Base-by-base conservation (phyloP, 2,888 invertebrate species). In the Seladonia tumulorum region DNA sequence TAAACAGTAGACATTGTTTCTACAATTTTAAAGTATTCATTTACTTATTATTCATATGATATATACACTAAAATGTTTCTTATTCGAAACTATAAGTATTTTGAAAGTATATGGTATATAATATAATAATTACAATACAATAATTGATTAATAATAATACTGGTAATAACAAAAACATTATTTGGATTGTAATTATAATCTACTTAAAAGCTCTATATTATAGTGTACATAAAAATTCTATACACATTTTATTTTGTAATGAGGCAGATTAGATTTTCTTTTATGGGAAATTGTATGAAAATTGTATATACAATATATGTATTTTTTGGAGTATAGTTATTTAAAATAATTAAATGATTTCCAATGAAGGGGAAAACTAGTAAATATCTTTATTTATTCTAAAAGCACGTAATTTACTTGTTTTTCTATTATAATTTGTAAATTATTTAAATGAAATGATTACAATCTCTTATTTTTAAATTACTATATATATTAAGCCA, bases 121-220 rank as follows among this genome's bases (percentile, higher is more conserved):
- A 53, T n/a, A 72, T 57, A n/a, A 53, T n/a, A 72, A 73, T 45
- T 82, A 45, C 53, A 76, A 47, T 49, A 63, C 57, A 82, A 72
- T 63, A 71, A 76, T 60, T 18, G 25, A 22, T 16, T 63, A 25
- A 25, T 66, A 4, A 39, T 60, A 63, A 29, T 72, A 71, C n/a
- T 49, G 42, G 45, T 73, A 72, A 47, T 68, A 72, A 47, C 35
- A 66, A 16, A 73, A 73, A 82, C 39, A 22, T 29, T 3, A 73
- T 39, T 82, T 82, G 57, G 25, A 60, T 10, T 57, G 35, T 81
- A 57, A n/a, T 53, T 7, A 60, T 35, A 63, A 83, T 45, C 42
- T 81, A 76, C 76, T 47, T n/a, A 57, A 76, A 73, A 60, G n/a
- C n/a, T 83, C 76, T 83, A 83, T 25, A 82, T 57, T 82, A 68